These are phyloP conservation scores for Eleutherodactylus coqui DNA, from an alignment of 2,797 vertebrate genomes.

Conservation along the genomic window DNA sequence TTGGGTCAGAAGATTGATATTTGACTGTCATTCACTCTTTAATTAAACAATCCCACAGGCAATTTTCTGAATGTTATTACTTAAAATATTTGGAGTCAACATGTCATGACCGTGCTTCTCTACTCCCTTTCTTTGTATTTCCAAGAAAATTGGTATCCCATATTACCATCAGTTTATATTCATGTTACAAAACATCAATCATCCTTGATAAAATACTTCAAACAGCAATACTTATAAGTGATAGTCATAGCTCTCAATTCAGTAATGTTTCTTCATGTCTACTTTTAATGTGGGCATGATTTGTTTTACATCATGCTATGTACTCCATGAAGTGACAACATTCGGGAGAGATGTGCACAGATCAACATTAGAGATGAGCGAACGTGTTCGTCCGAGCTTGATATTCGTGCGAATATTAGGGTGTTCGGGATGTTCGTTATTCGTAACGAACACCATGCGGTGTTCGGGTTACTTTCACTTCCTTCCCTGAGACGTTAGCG, in stretches of 20 bases:
- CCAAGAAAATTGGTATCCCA: background rate
- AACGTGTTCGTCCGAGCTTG: too few species aligned
- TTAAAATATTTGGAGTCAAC: slow-evolving; percentile 23
- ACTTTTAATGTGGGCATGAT: background rate
- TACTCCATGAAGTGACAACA: background rate
- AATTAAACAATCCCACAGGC: slow-evolving; percentile 21
- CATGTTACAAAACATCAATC: background rate
- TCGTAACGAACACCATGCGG: too few species aligned
- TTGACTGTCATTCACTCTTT: slow-evolving; percentile 30
- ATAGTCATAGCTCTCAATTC: background rate
- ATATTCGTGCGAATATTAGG: too few species aligned
- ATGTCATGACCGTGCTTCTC: background rate
- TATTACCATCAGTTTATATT: background rate
- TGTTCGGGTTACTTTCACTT: too few species aligned
- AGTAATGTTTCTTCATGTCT: background rate
- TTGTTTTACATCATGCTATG: background rate
- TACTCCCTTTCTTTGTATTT: background rate
- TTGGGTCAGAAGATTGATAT: slow-evolving; percentile 23
- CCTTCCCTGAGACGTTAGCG: too few species aligned
- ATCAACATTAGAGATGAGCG: too few species aligned
- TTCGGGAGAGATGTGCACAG: background rate
- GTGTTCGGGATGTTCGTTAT: too few species aligned
- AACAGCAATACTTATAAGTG: background rate
- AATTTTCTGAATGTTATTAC: slow-evolving; percentile 25
- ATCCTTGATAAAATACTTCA: background rate